A percentile compares a stretch with the other conserved stretches of the same genome.
Evolutionary conservation across 2,888 invertebrate species (phyloP).

Genomic region (Lepas anatifera): DNA sequence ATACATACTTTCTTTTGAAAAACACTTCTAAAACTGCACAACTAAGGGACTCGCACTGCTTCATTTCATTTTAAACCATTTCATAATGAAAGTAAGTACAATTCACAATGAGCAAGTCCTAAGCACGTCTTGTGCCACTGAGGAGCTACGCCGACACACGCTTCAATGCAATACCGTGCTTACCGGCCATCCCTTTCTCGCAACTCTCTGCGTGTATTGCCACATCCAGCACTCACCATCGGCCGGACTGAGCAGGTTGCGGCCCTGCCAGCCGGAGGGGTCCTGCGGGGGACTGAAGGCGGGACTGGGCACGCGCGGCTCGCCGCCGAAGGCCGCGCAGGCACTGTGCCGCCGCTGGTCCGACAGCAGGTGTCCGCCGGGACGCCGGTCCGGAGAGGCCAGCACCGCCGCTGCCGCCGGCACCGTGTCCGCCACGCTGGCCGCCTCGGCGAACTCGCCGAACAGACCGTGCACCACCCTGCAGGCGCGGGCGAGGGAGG

Average conservation of each 20-base stretch:
- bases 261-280: not conserved
- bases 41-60: too few species aligned
- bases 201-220: too few species aligned
- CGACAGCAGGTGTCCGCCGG: not conserved
- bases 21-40: too few species aligned
- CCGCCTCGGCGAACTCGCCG: not conserved
- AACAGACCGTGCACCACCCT: not conserved
- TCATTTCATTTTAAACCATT: too few species aligned
- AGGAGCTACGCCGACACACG: too few species aligned
- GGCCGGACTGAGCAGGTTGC: constrained; percentile 12
- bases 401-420: not conserved
- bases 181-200: too few species aligned
- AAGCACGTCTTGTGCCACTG: too few species aligned
- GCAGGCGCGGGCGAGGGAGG: not conserved
- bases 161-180: too few species aligned
- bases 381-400: not conserved
- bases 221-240: not conserved
- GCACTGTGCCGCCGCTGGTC: constrained; percentile 6
- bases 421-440: not conserved
- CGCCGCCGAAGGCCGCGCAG: not conserved
- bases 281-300: constrained; percentile 4
- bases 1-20: too few species aligned
- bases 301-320: not conserved
- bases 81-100: too few species aligned
- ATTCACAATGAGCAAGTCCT: too few species aligned